Base-by-base conservation (phyloP, 2,888 invertebrate species). In the Protonemura montana region DNA sequence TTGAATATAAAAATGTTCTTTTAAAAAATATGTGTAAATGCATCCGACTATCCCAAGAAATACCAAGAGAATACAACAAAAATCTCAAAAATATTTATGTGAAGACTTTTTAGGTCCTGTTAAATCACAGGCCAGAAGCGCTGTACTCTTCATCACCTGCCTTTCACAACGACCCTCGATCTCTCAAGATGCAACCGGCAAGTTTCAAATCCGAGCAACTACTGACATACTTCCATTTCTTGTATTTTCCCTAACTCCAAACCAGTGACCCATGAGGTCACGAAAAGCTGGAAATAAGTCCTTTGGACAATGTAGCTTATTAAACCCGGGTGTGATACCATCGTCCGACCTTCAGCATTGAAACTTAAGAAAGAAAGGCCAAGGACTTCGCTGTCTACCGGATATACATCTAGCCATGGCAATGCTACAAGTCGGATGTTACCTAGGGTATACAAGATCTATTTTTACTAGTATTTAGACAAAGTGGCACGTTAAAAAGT, bases 181-280 rank as follows among this genome's bases (percentile, higher is more conserved):
- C 3, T 10, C 13, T 16, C 59, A 59, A 10, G 59, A 21, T 21
- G 21, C 16, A 13, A 59, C 59, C 59, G 13, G 1, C 1, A 59
- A 10, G 59, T 59, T 59, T 59, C 21, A 21, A 59, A 59, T 59
- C 59, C 59, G 1, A 21, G 16, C 59, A 78, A 26, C 78, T 78
- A 78, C 78, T 78, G 78, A 78, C 78, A 78, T 78, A 78, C 59
- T 59, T 59, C 59, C 59, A 21, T 21, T 21, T 21, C 13, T 59
- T 21, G 16, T 59, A 2, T 21, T 59, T 21, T 10, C 21, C 59
- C 59, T 21, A 59, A 59, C 59, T 10, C 59, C 21, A 21, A 10
- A 59, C 21, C 59, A 2, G 59, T 59, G 78, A 78, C 78, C 26
- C 26, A 0, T 2, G 13, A 7, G 78, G 10, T 78, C 78, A 78